A percentile compares a stretch with the other conserved stretches of the same genome.
Evolutionary conservation across 2,888 invertebrate genomes (phyloP).

Genomic region (Xestia ashworthii): DNA sequence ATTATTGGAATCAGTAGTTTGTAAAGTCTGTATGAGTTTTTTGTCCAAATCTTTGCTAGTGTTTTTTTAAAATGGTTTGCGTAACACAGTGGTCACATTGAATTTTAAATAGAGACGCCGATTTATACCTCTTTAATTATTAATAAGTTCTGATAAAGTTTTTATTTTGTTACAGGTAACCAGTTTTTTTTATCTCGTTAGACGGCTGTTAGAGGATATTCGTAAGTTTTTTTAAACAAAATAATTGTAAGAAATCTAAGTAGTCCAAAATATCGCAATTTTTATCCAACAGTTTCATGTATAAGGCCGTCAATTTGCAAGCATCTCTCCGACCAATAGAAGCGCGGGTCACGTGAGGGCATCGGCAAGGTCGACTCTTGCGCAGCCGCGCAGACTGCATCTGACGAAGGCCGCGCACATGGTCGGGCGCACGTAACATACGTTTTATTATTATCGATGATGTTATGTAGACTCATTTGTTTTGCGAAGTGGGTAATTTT

Average conservation of each 20-base stretch:
- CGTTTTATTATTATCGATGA: conserved; percentile 60
- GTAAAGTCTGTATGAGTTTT: neutral
- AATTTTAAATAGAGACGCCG: conserved; percentile 16
- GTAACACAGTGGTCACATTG: conserved; percentile 40
- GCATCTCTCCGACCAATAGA: conserved; percentile 46
- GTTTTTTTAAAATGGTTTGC: conserved; percentile 34
- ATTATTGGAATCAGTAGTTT: neutral
- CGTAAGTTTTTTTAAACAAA: conserved; percentile 32
- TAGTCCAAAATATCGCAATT: conserved; percentile 14
- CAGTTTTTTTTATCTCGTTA: conserved; percentile 38
- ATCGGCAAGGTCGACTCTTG: conserved; percentile 62
- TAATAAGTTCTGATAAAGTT: conserved; percentile 39
- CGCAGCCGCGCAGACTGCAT: conserved; percentile 65
- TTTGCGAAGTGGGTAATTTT: conserved; percentile 7
- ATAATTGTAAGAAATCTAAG: neutral
- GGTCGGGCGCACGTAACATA: conserved; percentile 57
- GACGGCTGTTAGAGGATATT: conserved; percentile 14
- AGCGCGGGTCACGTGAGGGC: conserved; percentile 62
- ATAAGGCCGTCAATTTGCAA: conserved; percentile 47
- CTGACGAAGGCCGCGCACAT: conserved; percentile 66
- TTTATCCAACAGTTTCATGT: conserved; percentile 24
- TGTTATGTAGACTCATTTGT: conserved; percentile 35
- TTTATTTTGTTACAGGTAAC: conserved; percentile 60
- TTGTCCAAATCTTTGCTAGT: conserved; percentile 17
- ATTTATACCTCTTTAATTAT: conserved; percentile 34